Conservation (phyloP, 2,797 vertebrate species). For the Sebastes alutus region DNA sequence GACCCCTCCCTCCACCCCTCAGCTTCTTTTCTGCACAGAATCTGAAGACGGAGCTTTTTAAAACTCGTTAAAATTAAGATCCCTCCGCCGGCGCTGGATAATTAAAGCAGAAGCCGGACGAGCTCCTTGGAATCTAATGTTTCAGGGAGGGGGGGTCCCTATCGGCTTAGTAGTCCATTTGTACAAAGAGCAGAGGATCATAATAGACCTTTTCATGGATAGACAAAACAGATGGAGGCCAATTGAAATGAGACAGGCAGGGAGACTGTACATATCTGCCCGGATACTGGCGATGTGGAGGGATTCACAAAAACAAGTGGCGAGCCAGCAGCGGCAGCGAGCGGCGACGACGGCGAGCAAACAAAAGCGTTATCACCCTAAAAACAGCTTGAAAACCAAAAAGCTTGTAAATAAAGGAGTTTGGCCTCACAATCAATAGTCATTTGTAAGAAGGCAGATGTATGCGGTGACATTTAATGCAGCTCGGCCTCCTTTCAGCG, state of each 20-base stretch:
- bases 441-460: slow-evolving; percentile 70
- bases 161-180: slow-evolving; percentile 71
- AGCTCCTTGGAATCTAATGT: slow-evolving; percentile 73
- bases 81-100: slow-evolving; percentile 50
- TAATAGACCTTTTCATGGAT: slow-evolving; percentile 77
- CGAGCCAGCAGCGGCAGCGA: not conserved
- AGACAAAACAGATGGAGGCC: slow-evolving; percentile 76
- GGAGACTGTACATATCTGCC: slow-evolving; percentile 68
- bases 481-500: slow-evolving; percentile 38
- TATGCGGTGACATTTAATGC: slow-evolving; percentile 58
- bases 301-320: slow-evolving; percentile 67
- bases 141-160: slow-evolving; percentile 37
- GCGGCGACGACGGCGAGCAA: not conserved
- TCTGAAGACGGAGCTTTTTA: slow-evolving; percentile 82
- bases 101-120: slow-evolving; percentile 65
- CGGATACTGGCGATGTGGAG: slow-evolving; percentile 57
- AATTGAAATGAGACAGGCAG: slow-evolving; percentile 66
- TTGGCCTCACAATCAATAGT: slow-evolving; percentile 55
- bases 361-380: slow-evolving; percentile 45
- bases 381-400: slow-evolving; percentile 69
- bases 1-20: slow-evolving; percentile 67
- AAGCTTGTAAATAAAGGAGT: slow-evolving; percentile 66
- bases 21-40: slow-evolving; percentile 80
- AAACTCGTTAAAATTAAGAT: slow-evolving; percentile 86
- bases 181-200: slow-evolving; percentile 74